Evolutionary conservation across 1,140 invertebrate species (phyloP).

Genomic region (Oscheius sp.): DNA sequence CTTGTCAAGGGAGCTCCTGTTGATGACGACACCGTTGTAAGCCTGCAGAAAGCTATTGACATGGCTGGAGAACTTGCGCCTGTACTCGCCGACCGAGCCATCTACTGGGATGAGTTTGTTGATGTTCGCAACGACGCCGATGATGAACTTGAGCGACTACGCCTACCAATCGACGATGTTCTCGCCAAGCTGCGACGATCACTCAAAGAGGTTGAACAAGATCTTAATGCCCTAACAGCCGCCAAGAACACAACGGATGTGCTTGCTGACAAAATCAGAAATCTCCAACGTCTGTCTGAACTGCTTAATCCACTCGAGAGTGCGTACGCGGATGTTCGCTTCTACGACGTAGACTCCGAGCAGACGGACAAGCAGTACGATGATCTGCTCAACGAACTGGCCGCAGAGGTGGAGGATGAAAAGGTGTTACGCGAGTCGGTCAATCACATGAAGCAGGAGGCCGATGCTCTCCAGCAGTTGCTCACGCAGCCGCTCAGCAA

Average conservation of each 20-base stretch:
- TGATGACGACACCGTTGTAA: constrained; percentile 21
- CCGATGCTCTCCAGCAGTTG: constrained; percentile 2
- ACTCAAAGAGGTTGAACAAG: constrained; percentile 35
- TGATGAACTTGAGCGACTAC: constrained; percentile 27
- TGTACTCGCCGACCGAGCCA: constrained; percentile 27
- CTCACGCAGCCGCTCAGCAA: background rate
- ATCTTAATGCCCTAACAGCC: constrained; percentile 34
- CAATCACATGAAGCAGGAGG: constrained; percentile 20
- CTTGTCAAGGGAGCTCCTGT: constrained; percentile 16
- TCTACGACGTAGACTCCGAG: constrained; percentile 40
- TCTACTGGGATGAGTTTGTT: constrained; percentile 44
- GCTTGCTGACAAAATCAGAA: constrained; percentile 8
- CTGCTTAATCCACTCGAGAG: constrained; percentile 36
- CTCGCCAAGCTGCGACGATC: constrained; percentile 22
- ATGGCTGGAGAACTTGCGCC: constrained; percentile 33
- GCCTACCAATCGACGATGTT: constrained; percentile 13
- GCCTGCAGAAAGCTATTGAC: constrained; percentile 17
- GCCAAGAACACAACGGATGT: background rate
- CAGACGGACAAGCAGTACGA: constrained; percentile 36
- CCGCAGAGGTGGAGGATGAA: constrained; percentile 26
- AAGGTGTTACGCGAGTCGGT: constrained; percentile 16
- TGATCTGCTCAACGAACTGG: constrained; percentile 19
- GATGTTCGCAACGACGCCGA: constrained; percentile 14
- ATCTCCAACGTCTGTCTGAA: constrained; percentile 33
- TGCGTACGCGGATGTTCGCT: constrained; percentile 39